Evolutionary conservation across 2,113 vertebrate species (phyloP), one percentile per base, ranked within the genome.

Genomic region (Motacilla alba): DNA sequence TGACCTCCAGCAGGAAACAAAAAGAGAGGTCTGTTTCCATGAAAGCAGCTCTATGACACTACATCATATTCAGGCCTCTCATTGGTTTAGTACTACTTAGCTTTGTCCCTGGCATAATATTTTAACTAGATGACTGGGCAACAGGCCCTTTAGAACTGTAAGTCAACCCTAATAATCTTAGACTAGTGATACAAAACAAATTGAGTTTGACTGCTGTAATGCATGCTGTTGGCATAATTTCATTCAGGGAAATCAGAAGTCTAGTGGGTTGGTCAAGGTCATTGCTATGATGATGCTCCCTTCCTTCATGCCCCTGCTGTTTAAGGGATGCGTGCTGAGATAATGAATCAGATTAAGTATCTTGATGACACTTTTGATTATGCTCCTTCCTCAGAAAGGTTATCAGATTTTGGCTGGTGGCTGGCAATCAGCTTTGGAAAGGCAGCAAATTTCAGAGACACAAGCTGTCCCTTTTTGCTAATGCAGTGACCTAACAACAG

Each of bases 351-450:
- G 76, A 89, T 92, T 92, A 90, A 89, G 39, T 49, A 60, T 37
- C 60, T 56, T 83, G 87, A 88, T 86, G 85, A 90, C 59, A 89
- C 30, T 81, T 94, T 72, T 75, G 59, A 89, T 96, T 86, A 89
- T 43, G 37, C 27, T 90, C 13, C 37, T 92, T 95, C n/a, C 31
- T 66, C 73, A 77, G 69, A 94, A 90, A 89, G 60, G 86, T 88
- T 81, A 84, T 81, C 64, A 78, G 59, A 70, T 94, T 93, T 95
- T 86, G 63, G 59, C 59, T 80, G 43, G 24, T 78, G 76, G 72
- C 10, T 62, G 44, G 44, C 53, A 90, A 84, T 78, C 86, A 87
- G 31, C 82, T 90, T 86, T 68, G 64, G 72, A 88, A 93, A 86
- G 44, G 46, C 89, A 93, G 49, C 5, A 96, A 33, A 95, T 91